Base-by-base conservation (phyloP, 2,888 invertebrate species). In the Caenorhabditis sp. region DNA sequence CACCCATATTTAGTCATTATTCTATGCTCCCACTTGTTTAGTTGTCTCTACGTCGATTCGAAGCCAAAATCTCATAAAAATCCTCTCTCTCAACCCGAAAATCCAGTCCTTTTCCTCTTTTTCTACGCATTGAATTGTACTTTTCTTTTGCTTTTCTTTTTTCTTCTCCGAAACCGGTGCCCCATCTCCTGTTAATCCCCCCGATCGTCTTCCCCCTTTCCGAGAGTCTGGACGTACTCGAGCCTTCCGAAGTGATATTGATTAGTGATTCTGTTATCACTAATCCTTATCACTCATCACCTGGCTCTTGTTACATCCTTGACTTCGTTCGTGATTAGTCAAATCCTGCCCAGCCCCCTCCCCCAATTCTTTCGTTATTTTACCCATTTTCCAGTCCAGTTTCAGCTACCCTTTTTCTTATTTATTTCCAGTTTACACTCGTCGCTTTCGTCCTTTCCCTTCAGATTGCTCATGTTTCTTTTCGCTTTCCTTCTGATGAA, bases 271-370 rank as follows among this genome's bases (percentile, higher is more conserved):
- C n/a, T n/a, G n/a, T n/a, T n/a, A n/a, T n/a, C n/a, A n/a, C n/a
- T n/a, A n/a, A n/a, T n/a, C n/a, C 62, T n/a, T 44, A n/a, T 20
- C 6, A 13, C 40, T 40, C 8, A 15, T 18, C 55, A 56, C 22
- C 20, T 76, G 76, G 76, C 55, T 76, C 67, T 51, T 67, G 76
- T 44, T 37, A 76, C 76, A 68, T 77, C 37, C 68, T 56, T 44
- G 71, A 79, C 70, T 79, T 70, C 70, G 70, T 71, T 58, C 37
- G 78, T 71, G 70, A 79, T 79, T 79, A 82, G 82, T 82, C 82
- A 82, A 82, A 78, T 72, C 69, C 62, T 72, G 53, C 69, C 40
- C 80, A 13, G 20, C 44, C 47, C 64, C 60, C 40, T 13, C 37
- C 24, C 55, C 37, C 76, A 35, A 13, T 35, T 32, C 44, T 44